Conservation (phyloP, 2,888 invertebrate species). For the Aporophyla nigra region DNA sequence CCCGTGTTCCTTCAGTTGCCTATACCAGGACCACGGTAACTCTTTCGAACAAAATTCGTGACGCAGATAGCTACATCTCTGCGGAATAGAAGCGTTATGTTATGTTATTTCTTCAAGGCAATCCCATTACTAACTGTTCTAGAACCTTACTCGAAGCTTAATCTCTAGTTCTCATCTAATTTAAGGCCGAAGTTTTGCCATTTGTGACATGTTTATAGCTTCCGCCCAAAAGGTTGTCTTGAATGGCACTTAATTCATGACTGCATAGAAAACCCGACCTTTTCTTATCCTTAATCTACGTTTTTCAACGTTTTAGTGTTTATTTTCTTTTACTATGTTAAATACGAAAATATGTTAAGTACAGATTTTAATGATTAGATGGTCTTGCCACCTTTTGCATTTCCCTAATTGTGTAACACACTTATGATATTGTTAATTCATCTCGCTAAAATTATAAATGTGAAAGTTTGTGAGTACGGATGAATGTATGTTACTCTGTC, state of each 20-base stretch:
- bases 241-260: slow-evolving; percentile 3
- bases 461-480: too few relatives aligned
- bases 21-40: too few relatives aligned
- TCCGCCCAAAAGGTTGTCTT: slow-evolving; percentile 38
- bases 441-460: too few relatives aligned
- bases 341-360: background rate
- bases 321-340: background rate
- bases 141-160: background rate
- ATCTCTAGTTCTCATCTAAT: slow-evolving; percentile 23
- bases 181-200: background rate
- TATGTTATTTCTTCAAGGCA: background rate
- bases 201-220: slow-evolving; percentile 25
- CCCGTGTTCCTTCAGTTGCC: too few relatives aligned
- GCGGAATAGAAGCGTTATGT: background rate
- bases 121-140: background rate
- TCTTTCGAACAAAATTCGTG: too few relatives aligned
- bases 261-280: background rate
- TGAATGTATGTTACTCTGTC: too few relatives aligned
- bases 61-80: background rate
- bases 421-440: too few relatives aligned
- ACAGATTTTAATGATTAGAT: background rate
- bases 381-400: background rate
- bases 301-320: background rate
- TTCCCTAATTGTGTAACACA: too few relatives aligned
- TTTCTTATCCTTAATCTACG: background rate